Evolutionary conservation across 2,888 invertebrate species (phyloP), one percentile per base, ranked within the genome.

Genomic region (Oscheius onirici): DNA sequence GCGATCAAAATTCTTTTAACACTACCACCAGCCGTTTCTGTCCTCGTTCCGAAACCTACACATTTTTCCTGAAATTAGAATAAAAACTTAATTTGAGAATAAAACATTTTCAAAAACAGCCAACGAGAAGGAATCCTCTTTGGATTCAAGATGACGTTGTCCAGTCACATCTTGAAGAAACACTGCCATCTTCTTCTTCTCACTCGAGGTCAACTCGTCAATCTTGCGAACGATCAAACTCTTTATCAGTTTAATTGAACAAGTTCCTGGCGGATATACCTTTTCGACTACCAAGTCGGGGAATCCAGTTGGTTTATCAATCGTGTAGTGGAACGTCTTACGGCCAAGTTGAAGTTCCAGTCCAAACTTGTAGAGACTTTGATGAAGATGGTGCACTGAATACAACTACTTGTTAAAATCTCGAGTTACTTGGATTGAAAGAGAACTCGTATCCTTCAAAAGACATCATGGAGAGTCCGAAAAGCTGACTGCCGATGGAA

Each of bases 401-500:
- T 13, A 52, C 15, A 10, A 17, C 28, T 52, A 52, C 5, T 3
- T 49, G n/a, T 24, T 3, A 17, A 24, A 24, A 46, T 43, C 6
- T n/a, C 5, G 24, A 61, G 24, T 15, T 13, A 66, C 66, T 66
- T 2, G 66, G 20, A 28, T 66, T 49, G 43, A 66, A 66, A 20
- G 34, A 26, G 22, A 66, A 22, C 8, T 52, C 41, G 13, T 28
- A 17, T 13, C 26, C 52, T n/a, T 26, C 20, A 20, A 58, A 51
- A 1, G 17, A 11, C 24, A 49, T 46, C 15, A 51, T 46, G n/a
- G 51, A 17, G 10, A 58, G 63, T n/a, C 67, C 52, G 17, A 76
- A 57, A 2, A 76, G 63, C 2, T 46, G 69, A 11, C 51, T 55
- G 13, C 76, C 76, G 40, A 76, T 76, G 15, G 69, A 69, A 3